Evolutionary conservation across 2,113 vertebrate species (phyloP), one percentile per base, ranked within the genome.

Genomic region (Rhinolophus ferrumequinum): DNA sequence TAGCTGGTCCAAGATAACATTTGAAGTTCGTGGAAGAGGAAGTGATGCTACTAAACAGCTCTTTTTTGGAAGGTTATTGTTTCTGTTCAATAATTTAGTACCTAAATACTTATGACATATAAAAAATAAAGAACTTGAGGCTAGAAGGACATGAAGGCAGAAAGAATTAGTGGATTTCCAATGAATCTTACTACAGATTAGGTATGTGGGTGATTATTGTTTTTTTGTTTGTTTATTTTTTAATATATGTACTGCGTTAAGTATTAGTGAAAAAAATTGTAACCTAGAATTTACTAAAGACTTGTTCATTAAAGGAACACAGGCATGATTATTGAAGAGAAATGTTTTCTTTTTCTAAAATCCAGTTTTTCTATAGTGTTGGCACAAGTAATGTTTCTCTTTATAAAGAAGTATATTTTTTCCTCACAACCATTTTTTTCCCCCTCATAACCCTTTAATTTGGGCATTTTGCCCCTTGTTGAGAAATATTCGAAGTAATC

Each of bases 401-500:
- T 80, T 88, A 28, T 67, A 76, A 82, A 50, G 35, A 88, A 60
- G 67, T n/a, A 38, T 47, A 35, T 47, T 30, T 69, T 47, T 30
- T 11, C 16, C 11, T 69, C 66, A 33, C 6, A 69, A 18, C 13
- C 26, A 28, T 60, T 19, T 56, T 60, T 30, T 19, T 6, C 41
- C 5, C 3, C 10, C 13, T 60, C 8, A 38, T 38, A 6, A 80
- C 21, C 47, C 89, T 93, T 95, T 85, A 84, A 75, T 79, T 67
- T 93, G 85, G 64, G 14, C 41, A 73, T 79, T 95, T 75, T 90
- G 50, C 69, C 26, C 10, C 16, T 84, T 85, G 41, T 91, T 91
- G 58, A 87, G 11, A 86, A 93, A 86, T 90, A 81, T 38, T 77
- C 93, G 70, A 88, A 69, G 77, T 93, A 64, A 72, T 85, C 54